Conservation (phyloP, 2,888 invertebrate species). For the Scaptomyza caliginosa region DNA sequence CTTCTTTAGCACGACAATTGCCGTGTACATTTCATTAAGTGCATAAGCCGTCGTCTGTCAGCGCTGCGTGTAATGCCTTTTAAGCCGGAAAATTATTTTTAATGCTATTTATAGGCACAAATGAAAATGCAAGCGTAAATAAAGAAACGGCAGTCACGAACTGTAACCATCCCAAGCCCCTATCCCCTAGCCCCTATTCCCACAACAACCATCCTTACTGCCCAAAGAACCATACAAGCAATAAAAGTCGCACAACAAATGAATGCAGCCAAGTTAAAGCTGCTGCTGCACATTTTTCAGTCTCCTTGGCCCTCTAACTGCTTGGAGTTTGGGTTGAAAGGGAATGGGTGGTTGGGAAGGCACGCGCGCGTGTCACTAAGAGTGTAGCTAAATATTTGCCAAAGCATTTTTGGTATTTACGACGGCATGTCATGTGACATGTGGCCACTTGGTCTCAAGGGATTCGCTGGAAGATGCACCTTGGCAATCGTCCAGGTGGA, state of each 20-base stretch:
- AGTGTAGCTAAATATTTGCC: constrained; percentile 77
- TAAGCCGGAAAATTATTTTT: constrained; percentile 80
- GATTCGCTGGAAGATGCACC: constrained; percentile 34
- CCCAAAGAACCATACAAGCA: constrained; percentile 13
- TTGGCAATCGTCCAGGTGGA: constrained; percentile 15
- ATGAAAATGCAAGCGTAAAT: constrained; percentile 76
- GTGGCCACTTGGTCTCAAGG: constrained; percentile 41
- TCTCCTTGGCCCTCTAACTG: neutral
- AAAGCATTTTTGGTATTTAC: constrained; percentile 76
- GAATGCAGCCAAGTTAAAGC: constrained; percentile 39
- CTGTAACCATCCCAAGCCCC: constrained; percentile 3
- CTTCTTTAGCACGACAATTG: constrained; percentile 56
- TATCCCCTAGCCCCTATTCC: neutral
- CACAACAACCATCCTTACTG: constrained; percentile 23
- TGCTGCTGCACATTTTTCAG: constrained; percentile 39
- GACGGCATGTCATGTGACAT: constrained; percentile 73
- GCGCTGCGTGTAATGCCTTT: constrained; percentile 58
- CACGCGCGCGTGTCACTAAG: constrained; percentile 60
- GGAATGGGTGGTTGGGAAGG: neutral
- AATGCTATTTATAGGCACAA: constrained; percentile 75
- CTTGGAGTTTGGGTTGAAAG: neutral
- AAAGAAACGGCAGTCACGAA: constrained; percentile 68
- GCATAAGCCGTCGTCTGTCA: constrained; percentile 78
- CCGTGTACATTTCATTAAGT: constrained; percentile 81
- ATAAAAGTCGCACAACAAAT: constrained; percentile 21